phyloP scores from a whole-genome alignment of 2,113 vertebrate genomes.

The Prinia subflava region DNA sequence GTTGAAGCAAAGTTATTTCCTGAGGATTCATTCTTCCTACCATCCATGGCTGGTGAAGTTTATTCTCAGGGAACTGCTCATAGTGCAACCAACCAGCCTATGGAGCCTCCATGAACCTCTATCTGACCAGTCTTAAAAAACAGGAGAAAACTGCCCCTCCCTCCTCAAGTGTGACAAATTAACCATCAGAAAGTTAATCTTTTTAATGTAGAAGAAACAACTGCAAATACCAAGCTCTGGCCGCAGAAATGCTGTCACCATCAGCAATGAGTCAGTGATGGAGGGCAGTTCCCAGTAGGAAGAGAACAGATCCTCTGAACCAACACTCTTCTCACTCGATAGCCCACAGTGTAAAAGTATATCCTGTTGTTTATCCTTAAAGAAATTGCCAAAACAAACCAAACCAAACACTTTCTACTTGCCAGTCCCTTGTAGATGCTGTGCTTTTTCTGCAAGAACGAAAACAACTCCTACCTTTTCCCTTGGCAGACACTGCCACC shows the following conservation, averaged over 20 bases:
- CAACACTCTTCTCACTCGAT: not conserved
- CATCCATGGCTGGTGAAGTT: not conserved
- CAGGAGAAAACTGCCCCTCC: not conserved
- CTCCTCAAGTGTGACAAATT: not conserved
- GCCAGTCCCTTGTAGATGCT: not conserved
- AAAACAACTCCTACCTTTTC: not conserved
- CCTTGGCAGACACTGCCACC: not conserved
- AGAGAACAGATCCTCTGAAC: not conserved
- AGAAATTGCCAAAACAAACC: not conserved
- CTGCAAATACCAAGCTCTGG: not conserved
- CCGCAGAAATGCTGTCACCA: not conserved
- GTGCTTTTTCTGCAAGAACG: constrained; percentile 28
- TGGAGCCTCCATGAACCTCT: not conserved
- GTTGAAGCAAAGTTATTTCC: not conserved
- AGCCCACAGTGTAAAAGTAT: not conserved
- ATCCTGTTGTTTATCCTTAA: constrained; percentile 26
- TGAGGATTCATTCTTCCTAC: not conserved
- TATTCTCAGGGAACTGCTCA: not conserved
- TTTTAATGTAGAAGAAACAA: not conserved
- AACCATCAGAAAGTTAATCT: not conserved
- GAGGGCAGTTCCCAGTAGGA: not conserved
- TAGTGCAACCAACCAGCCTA: not conserved
- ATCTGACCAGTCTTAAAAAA: not conserved
- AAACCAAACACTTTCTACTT: not conserved
- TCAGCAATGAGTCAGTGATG: not conserved